Evolutionary conservation across 1,140 invertebrate species (phyloP), one percentile per base, ranked within the genome.

Genomic region (Anastrepha obliqua): DNA sequence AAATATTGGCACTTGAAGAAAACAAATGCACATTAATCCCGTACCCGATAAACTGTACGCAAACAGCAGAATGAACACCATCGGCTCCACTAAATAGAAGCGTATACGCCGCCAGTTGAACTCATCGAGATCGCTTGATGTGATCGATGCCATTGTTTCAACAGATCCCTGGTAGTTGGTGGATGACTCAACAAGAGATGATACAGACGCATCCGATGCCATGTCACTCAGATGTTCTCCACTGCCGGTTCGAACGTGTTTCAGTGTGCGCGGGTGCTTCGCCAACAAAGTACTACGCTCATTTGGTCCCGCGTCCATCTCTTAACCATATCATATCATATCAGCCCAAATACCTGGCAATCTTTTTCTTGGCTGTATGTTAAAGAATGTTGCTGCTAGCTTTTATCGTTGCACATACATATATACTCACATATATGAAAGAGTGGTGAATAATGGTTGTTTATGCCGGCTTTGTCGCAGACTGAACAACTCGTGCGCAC

Each of bases 31-130:
- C 6, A 51, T 44, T n/a, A n/a, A 39, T 65, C 17, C 42, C 11
- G n/a, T 62, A 89, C 91, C 90, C n/a, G 91, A 92, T 47, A 92
- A 92, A 87, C 92, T 92, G 60, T 92, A 92, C 8, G 90, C 91
- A 74, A 92, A 92, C 1, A 92, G 86, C 39, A 92, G 88, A 39
- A 92, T 89, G 8, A 92, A 88, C 42, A 92, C 91, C 29, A 92
- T 86, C 13, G 91, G 91, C 65, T 92, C 91, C 11, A 92, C 62
- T 0, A 92, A 86, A 88, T 91, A 92, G 11, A 87, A 88, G 9
- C 86, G 86, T 20, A 86, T n/a, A 58, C 85, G 85, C 2, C 85
- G 8, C 85, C 85, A 86, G 17, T 62, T 86, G 20, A 86, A 86
- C 51, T 59, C 59, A 44, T 86, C 58, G 47, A 81, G 20, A 47